Evolutionary conservation across 2,797 vertebrate species (phyloP).

Genomic region (Sarcoramphus papa): DNA sequence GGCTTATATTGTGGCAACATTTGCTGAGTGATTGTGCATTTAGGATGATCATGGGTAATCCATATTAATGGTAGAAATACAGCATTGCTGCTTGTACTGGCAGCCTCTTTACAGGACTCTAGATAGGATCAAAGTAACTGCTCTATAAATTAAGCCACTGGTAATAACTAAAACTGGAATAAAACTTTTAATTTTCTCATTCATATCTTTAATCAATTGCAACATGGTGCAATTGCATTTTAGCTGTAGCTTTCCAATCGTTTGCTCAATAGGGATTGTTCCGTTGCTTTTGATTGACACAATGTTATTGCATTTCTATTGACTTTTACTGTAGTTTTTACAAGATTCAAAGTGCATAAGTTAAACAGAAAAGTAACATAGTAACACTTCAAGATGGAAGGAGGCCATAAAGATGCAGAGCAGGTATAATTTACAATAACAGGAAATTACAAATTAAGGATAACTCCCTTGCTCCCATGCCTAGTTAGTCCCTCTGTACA

Average conservation of each 20-base stretch:
- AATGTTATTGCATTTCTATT: conserved; percentile 64
- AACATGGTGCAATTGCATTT: conserved; percentile 50
- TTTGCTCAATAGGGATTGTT: conserved; percentile 60
- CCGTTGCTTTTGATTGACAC: conserved; percentile 54
- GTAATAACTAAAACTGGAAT: conserved; percentile 61
- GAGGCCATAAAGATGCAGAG: conserved; percentile 53
- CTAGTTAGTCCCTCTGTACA: not conserved
- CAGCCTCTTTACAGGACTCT: conserved; percentile 25
- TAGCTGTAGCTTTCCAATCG: conserved; percentile 55
- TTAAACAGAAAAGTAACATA: conserved; percentile 60
- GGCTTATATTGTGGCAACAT: not conserved
- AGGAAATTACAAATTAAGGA: conserved; percentile 53
- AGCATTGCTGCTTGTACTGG: not conserved
- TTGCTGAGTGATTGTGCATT: not conserved
- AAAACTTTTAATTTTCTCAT: conserved; percentile 69
- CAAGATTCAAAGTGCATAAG: conserved; percentile 61
- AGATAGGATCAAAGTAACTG: conserved; percentile 65
- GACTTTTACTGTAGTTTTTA: conserved; percentile 68
- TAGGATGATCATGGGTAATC: not conserved
- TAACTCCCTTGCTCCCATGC: not conserved
- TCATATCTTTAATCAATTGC: conserved; percentile 71
- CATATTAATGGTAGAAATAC: not conserved
- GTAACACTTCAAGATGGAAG: conserved; percentile 64
- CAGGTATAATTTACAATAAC: conserved; percentile 47
- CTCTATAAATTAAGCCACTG: conserved; percentile 58